phyloP scores from a whole-genome alignment of 2,113 vertebrate species.

The Hylia prasina region DNA sequence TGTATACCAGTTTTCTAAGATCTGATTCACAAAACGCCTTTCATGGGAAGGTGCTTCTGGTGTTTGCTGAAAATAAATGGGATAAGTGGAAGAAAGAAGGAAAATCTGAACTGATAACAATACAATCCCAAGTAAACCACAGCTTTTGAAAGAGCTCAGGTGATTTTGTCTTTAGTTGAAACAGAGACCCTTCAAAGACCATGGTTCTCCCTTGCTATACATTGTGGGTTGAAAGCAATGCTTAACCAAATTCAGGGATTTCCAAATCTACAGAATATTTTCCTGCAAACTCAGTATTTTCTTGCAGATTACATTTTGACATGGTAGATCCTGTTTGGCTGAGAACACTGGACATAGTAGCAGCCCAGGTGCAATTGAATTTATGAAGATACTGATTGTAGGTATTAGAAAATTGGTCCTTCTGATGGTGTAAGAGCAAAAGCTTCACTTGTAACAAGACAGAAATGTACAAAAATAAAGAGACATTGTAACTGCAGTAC shows the following conservation, averaged over 20 bases:
- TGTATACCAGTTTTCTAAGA: neutral
- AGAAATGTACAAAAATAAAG: neutral
- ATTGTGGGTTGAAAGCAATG: accelerated
- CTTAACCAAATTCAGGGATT: neutral
- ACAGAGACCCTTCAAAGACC: neutral
- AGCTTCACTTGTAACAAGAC: neutral
- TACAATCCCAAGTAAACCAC: neutral
- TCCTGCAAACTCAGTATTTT: neutral
- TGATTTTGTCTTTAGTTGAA: neutral
- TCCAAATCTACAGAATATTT: neutral
- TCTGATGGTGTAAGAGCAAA: neutral
- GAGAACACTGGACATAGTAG: neutral
- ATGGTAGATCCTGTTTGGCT: neutral
- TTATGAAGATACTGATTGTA: neutral
- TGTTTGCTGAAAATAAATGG: neutral
- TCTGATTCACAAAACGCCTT: neutral
- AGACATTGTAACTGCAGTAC: neutral
- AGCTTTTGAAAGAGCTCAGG: neutral
- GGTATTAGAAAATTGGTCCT: neutral
- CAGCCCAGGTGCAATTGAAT: neutral
- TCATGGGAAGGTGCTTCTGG: neutral
- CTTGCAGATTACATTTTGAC: neutral
- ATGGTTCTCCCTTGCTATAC: neutral
- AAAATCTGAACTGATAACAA: neutral
- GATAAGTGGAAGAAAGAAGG: neutral